These are phyloP conservation scores for Pangasius djambal DNA, from an alignment of 2,797 vertebrate species.

Conservation along the genomic window DNA sequence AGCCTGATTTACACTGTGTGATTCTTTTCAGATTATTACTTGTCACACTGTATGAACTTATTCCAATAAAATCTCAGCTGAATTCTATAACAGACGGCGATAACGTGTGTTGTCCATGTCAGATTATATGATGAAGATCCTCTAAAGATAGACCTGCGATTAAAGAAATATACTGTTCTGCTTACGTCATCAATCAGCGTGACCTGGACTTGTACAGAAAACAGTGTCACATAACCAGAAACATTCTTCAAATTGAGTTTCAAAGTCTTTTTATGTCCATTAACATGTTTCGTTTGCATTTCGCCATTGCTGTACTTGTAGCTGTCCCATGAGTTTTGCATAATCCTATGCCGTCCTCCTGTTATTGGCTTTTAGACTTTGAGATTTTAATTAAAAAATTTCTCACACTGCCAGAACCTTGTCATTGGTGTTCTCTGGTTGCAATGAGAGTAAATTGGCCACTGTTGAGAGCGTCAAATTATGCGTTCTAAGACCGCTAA, in stretches of 20 bases:
- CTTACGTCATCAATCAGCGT: neutral
- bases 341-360: neutral
- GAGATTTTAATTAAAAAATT: neutral
- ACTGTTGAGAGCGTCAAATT: neutral
- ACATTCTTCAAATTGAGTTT: neutral
- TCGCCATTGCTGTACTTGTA: neutral
- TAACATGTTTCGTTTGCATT: neutral
- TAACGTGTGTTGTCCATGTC: no score
- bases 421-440: neutral
- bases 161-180: neutral
- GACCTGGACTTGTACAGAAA: neutral
- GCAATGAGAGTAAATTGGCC: neutral
- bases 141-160: neutral
- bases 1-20: neutral
- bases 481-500: neutral
- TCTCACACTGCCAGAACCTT: neutral
- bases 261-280: neutral
- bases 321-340: neutral
- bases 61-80: neutral
- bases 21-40: slow-evolving; percentile 1
- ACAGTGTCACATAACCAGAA: neutral
- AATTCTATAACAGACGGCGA: neutral
- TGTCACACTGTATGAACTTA: neutral
- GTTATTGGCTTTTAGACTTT: neutral
- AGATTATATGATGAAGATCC: neutral